Conservation (phyloP, 2,113 vertebrate genomes). For the Lophotis ruficrista region DNA sequence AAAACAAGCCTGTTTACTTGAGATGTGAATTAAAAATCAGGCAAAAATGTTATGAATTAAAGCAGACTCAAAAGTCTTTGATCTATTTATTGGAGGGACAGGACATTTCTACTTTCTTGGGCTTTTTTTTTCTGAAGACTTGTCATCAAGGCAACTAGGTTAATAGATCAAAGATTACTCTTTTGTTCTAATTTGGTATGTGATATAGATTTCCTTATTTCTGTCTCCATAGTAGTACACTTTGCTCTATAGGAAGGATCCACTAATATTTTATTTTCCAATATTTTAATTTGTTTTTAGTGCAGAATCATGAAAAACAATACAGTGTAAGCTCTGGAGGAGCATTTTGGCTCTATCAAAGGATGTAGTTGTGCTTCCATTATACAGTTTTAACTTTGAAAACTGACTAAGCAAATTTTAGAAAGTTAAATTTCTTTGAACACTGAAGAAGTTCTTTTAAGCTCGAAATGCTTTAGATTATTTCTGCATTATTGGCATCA, state of each 20-base stretch:
- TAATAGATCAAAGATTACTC: not conserved
- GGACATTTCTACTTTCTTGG: not conserved
- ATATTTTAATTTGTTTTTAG: not conserved
- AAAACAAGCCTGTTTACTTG: not conserved
- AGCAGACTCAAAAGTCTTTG: not conserved
- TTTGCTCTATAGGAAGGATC: not conserved
- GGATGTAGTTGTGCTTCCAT: not conserved
- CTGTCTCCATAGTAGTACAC: not conserved
- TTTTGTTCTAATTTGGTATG: not conserved
- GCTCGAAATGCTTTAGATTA: not conserved
- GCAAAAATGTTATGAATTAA: not conserved
- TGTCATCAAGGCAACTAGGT: not conserved
- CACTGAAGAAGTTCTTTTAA: not conserved
- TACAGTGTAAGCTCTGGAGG: not conserved
- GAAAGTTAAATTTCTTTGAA: not conserved
- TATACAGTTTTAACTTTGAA: not conserved
- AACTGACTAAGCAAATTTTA: not conserved
- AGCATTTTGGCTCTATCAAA: not conserved
- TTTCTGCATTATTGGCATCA: not conserved
- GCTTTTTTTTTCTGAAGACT: not conserved
- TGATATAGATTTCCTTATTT: not conserved
- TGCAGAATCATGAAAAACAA: not conserved
- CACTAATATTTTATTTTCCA: not conserved
- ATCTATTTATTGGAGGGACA: not conserved
- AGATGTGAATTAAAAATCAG: not conserved